Conservation (phyloP, 2,888 invertebrate species). For the Troides aeacus region DNA sequence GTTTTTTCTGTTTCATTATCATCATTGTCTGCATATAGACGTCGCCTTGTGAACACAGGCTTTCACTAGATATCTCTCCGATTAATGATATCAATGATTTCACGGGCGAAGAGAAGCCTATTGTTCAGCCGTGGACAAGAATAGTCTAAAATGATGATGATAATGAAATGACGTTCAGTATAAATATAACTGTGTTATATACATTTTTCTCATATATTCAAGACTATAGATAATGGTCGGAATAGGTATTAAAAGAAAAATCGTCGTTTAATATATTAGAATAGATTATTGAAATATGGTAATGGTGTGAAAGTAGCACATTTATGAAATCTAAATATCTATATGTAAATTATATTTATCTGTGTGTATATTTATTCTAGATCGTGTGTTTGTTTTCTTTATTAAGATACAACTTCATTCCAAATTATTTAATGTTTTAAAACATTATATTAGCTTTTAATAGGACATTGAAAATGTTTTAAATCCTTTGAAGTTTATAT, state of each 20-base stretch:
- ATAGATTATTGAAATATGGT: constrained; percentile 39
- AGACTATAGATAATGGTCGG: constrained; percentile 18
- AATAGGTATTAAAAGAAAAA: constrained; percentile 45
- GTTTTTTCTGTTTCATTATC: neutral
- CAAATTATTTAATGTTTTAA: constrained; percentile 17
- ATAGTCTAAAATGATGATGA: no score
- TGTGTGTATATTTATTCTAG: neutral
- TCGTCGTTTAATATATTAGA: constrained; percentile 48
- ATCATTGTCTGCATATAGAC: no score
- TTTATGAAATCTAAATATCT: constrained; percentile 40
- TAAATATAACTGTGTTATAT: neutral
- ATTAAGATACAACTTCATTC: constrained; percentile 6
- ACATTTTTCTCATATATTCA: constrained; percentile 4
- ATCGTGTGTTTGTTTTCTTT: neutral
- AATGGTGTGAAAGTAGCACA: constrained; percentile 61
- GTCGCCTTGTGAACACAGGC: no score
- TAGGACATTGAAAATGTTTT: neutral
- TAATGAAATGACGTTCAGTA: neutral
- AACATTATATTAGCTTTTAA: neutral
- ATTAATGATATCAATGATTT: no score
- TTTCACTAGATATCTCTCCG: no score
- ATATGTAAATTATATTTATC: constrained; percentile 20
- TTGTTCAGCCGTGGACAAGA: no score
- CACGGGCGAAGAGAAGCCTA: no score
- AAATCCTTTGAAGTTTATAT: constrained; percentile 16